These are phyloP conservation scores for Villa cingulata DNA, from an alignment of 2,888 invertebrate species.

Conservation along the genomic window DNA sequence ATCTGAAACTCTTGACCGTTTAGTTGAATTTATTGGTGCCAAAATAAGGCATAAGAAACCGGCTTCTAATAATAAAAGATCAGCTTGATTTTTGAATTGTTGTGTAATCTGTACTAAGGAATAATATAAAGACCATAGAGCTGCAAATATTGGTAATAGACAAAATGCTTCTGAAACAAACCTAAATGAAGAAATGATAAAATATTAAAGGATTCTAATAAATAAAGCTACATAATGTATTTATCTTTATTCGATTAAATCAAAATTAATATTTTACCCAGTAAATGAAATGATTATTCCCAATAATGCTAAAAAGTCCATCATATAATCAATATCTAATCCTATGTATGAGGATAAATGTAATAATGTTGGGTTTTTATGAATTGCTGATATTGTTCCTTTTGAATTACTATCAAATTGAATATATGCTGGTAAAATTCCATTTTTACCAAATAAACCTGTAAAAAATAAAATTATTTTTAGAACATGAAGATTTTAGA, in stretches of 20 bases:
- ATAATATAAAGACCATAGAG: conserved; percentile 55
- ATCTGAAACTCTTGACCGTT: conserved; percentile 11
- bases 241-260: neutral
- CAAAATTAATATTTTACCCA: conserved; percentile 37
- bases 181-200: conserved; percentile 26
- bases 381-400: conserved; percentile 27
- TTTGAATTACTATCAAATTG: conserved; percentile 30
- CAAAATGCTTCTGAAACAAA: conserved; percentile 47
- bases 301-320: conserved; percentile 50
- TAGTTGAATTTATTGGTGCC: conserved; percentile 45
- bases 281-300: conserved; percentile 53
- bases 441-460: conserved; percentile 66
- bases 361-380: conserved; percentile 49
- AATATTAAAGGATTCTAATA: neutral
- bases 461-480: conserved; percentile 17
- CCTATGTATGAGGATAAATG: conserved; percentile 53
- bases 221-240: neutral
- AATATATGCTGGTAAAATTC: conserved; percentile 49
- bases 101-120: conserved; percentile 65
- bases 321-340: conserved; percentile 48
- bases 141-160: conserved; percentile 45
- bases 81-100: conserved; percentile 42
- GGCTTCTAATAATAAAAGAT: conserved; percentile 56
- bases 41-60: conserved; percentile 55
- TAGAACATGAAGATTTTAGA: too few relatives aligned